phyloP scores from a whole-genome alignment of 2,888 invertebrate species.

The Orchestes rusci region DNA sequence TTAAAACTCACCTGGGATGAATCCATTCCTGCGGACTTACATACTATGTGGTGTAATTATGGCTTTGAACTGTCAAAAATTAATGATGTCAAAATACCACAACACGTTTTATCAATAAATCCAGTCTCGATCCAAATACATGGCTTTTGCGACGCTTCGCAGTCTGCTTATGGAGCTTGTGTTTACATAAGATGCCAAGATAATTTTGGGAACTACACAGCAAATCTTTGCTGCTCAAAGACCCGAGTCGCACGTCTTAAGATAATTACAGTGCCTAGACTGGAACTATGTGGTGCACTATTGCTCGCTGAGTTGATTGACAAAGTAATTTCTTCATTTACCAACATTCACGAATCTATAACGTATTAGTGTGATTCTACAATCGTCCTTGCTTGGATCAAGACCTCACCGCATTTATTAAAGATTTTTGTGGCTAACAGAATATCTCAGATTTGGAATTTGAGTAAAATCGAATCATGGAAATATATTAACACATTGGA shows the following conservation, averaged over 20 bases:
- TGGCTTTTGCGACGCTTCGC: conserved; percentile 5
- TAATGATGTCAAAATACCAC: no score
- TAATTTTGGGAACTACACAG: neutral
- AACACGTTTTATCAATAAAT: neutral
- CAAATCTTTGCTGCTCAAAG: neutral
- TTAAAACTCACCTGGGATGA: conserved; percentile 4
- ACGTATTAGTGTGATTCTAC: conserved; percentile 8
- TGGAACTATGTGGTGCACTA: conserved; percentile 6
- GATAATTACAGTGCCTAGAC: conserved; percentile 2
- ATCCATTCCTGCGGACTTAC: neutral
- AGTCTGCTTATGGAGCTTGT: conserved; percentile 3
- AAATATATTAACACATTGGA: conserved; percentile 19
- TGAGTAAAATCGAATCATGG: conserved; percentile 14
- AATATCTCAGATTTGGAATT: conserved; percentile 8
- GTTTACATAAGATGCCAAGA: neutral
- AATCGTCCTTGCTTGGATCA: conserved; percentile 5
- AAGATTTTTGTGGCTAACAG: conserved; percentile 11
- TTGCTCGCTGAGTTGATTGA: conserved; percentile 2
- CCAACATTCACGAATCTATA: neutral
- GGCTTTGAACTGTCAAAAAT: neutral
- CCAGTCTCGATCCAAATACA: neutral
- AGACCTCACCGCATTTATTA: conserved; percentile 6
- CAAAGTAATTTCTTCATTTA: neutral
- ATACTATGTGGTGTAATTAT: conserved; percentile 2
- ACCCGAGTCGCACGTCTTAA: conserved; percentile 6